A percentile compares a stretch with the other conserved stretches of the same genome.
phyloP scores from a whole-genome alignment of 2,113 vertebrate genomes.

The Gulo gulo region DNA sequence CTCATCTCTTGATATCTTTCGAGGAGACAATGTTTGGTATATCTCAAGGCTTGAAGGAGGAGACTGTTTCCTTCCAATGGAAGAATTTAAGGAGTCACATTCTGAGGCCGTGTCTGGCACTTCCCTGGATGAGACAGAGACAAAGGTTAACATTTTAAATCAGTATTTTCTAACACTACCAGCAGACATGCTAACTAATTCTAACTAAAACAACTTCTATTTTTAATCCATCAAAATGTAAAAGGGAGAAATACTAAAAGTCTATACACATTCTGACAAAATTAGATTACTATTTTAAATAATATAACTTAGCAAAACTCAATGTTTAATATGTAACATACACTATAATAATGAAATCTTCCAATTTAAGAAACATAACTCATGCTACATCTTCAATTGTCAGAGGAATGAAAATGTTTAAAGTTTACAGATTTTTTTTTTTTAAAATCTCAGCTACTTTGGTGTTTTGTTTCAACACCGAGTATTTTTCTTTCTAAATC shows the following conservation, averaged over 20 bases:
- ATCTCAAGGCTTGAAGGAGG: conserved; percentile 87
- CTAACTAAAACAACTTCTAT: not conserved
- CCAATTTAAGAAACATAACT: not conserved
- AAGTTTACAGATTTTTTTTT: not conserved
- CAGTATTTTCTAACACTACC: not conserved
- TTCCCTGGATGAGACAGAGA: conserved; percentile 85
- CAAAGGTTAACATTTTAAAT: conserved; percentile 45
- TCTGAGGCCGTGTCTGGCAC: conserved; percentile 91
- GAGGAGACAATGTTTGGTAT: conserved; percentile 88
- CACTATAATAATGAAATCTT: not conserved
- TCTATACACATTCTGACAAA: not conserved
- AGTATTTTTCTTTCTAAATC: conserved; percentile 29
- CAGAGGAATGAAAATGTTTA: conserved; percentile 5
- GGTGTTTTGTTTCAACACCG: not conserved
- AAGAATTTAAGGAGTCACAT: conserved; percentile 93
- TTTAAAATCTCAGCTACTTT: not conserved
- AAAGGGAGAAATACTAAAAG: not conserved
- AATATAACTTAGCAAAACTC: not conserved
- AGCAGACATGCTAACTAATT: not conserved
- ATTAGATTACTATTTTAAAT: not conserved
- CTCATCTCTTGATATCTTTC: conserved; percentile 93
- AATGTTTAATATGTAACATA: conserved; percentile 1
- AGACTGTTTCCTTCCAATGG: conserved; percentile 89
- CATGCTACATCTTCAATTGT: not conserved
- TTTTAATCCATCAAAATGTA: not conserved